Evolutionary conservation across 2,888 invertebrate genomes (phyloP), one percentile per base, ranked within the genome.

Genomic region (Standfussiana lucernea): DNA sequence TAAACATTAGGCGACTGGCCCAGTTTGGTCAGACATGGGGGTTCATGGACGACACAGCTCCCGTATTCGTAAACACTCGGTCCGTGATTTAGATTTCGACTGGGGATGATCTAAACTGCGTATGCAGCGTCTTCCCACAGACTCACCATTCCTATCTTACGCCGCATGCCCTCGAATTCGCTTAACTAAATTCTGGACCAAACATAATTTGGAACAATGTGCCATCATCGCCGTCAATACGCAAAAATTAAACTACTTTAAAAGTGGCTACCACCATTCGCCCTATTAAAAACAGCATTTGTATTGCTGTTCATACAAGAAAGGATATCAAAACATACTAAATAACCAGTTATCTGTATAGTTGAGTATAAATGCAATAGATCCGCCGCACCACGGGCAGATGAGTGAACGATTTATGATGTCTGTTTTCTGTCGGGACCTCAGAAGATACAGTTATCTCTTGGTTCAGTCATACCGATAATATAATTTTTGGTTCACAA

Each of bases 371-470:
- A n/a, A 66, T 50, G 59, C 47, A 68, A 50, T 50, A 42, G 69
- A 50, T 50, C 40, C 13, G 28, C 5, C 35, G 59, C 35, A 69
- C 61, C 42, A 28, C 42, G 35, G 24, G 13, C 35, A 62, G 50
- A 77, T 42, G 50, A 35, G 61, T 70, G 70, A 78, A 70, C 24
- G 61, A 77, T 77, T 78, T 70, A 78, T 61, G 35, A 24, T 28
- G 28, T 61, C 77, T 78, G 77, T 78, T 77, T 78, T 77, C 35
- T 77, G 24, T 77, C 50, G 28, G 4, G 24, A 42, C 24, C 35
- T 50, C 50, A 40, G 28, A 69, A n/a, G n/a, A 69, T 42, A 77
- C 32, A 42, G 35, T 35, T 32, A 77, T 69, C 35, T 69, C 28
- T 50, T 69, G 35, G 24, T 40, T 47, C 40, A 24, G n/a, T 35